Evolutionary conservation across 1,140 invertebrate genomes (phyloP).

Genomic region (Aphidius gifuensis): DNA sequence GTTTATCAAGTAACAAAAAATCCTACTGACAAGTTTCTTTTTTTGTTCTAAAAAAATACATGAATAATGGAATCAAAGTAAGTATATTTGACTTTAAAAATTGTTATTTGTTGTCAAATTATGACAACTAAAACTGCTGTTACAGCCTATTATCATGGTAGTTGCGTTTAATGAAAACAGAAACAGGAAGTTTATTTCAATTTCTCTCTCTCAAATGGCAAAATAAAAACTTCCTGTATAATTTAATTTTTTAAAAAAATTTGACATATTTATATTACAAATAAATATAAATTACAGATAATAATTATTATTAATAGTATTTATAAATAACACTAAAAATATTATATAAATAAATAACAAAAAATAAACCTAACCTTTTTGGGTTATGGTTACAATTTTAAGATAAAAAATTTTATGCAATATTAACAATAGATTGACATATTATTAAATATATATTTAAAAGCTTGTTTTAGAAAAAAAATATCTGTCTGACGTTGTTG

Average conservation of each 20-base stretch:
- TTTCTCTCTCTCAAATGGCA: conserved; percentile 36
- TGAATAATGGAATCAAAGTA: too few relatives aligned
- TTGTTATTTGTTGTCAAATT: too few relatives aligned
- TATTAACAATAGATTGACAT: background rate
- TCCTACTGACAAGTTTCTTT: too few relatives aligned
- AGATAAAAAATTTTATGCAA: background rate
- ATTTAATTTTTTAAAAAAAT: conserved; percentile 39
- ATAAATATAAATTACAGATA: background rate
- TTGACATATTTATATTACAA: background rate
- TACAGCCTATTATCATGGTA: conserved; percentile 48
- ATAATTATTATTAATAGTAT: background rate
- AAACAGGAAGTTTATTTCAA: conserved; percentile 55
- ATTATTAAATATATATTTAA: background rate
- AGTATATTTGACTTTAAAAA: too few relatives aligned
- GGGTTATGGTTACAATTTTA: background rate
- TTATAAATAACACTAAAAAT: background rate
- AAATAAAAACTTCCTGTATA: conserved; percentile 55
- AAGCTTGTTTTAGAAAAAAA: too few relatives aligned
- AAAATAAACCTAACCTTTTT: too few relatives aligned
- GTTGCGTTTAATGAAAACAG: conserved; percentile 54
- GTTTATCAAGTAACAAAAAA: too few relatives aligned
- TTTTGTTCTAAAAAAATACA: too few relatives aligned
- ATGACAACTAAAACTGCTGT: too few relatives aligned
- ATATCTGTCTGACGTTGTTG: too few relatives aligned
- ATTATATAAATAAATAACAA: too few relatives aligned